Evolutionary conservation across 2,113 vertebrate species (phyloP), one percentile per base, ranked within the genome.

Genomic region (Serinus canaria): DNA sequence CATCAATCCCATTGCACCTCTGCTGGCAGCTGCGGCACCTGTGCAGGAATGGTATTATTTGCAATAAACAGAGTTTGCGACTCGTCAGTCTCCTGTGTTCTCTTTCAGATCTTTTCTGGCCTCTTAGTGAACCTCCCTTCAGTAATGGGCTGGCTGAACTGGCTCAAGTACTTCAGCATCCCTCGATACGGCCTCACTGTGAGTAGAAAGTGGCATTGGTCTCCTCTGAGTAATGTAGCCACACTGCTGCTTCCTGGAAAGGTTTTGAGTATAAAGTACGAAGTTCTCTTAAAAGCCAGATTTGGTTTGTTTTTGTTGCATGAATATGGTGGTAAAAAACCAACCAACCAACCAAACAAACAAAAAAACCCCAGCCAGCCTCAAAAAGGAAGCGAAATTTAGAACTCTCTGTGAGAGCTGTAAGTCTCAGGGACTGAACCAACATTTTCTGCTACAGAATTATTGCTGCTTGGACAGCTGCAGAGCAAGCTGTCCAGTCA

Each of bases 121-220:
- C 96, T 98, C 44, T 81, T 98, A 31, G 97, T 97, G 85, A 98
- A 98, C 66, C 94, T 98, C 33, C 95, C 97, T 49, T 95, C 95
- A 49, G 68, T 98, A 53, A 97, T 97, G 96, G 77, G 7, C 30
- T 98, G 97, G 97, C 60, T 98, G 81, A 96, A 96, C 89, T 98
- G 97, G 97, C 95, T 98, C 49, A 96, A 97, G 58, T 98, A 97
- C 80, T 94, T 98, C 62, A 97, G 97, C 87, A 98, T 97, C 60
- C 97, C 97, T 22, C 87, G 96, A 91, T 97, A 98, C 0, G 97
- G 97, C 66, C 86, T 98, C 43, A 97, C 96, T 37, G 97, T 98
- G 49, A 97, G 97, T 97, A 95, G 63, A 91, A 87, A 93, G 19
- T 41, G 43, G 15, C 35, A 52, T 13, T 2, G 3, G 28, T 83